These are phyloP conservation scores for Aplysina aerophoba DNA, from an alignment of 37 sponge, comb jelly and placozoan species.

Conservation along the genomic window DNA sequence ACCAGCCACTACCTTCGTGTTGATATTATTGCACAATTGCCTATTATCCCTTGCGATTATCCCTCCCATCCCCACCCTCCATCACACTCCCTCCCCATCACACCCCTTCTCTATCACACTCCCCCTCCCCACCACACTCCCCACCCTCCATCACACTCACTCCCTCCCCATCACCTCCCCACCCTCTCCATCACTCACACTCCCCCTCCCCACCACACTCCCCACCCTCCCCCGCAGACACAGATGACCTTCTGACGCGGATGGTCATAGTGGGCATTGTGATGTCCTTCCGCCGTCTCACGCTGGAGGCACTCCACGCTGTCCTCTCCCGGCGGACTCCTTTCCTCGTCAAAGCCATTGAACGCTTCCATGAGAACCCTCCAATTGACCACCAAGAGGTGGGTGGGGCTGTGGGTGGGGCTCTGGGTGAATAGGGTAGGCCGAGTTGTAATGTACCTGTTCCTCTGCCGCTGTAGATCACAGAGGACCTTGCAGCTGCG, in stretches of 20 bases:
- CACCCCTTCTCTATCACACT: no score
- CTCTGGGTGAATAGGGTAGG: background rate
- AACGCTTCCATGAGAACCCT: constrained; percentile 23
- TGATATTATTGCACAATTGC: no score
- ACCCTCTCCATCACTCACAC: background rate
- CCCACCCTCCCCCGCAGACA: constrained; percentile 37
- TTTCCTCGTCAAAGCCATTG: constrained; percentile 78
- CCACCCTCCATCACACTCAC: background rate
- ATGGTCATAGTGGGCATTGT: constrained; percentile 81
- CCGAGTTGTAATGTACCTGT: background rate
- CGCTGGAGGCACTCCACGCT: constrained; percentile 68
- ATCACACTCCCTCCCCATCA: no score
- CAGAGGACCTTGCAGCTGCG: constrained; percentile 90
- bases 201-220: background rate
- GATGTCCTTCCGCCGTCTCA: constrained; percentile 80
- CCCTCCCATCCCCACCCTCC: no score
- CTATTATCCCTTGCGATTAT: no score
- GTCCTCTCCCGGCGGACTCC: constrained; percentile 69
- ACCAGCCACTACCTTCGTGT: no score
- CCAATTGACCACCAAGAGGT: constrained; percentile 2
- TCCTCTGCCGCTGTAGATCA: constrained; percentile 32
- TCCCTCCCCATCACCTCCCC: background rate
- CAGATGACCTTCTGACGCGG: constrained; percentile 74
- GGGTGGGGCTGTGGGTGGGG: background rate
- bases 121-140: background rate